phyloP scores from a whole-genome alignment of 1,140 invertebrate genomes.

The Drosophila pectinifera region DNA sequence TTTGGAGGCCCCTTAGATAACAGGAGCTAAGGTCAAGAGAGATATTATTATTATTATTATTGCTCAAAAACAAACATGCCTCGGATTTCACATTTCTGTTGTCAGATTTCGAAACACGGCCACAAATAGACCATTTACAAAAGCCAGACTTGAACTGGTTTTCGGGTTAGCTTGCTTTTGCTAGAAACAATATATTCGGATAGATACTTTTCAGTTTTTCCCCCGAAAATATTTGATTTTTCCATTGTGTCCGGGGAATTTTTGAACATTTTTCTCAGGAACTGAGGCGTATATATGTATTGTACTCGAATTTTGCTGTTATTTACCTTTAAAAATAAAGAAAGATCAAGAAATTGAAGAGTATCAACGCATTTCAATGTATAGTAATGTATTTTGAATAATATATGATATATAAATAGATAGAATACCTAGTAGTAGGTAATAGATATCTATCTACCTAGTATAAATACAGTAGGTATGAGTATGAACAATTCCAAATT shows the following conservation, averaged over 20 bases:
- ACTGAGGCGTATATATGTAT: no score
- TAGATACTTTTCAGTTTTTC: constrained; percentile 14
- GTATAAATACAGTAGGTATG: no score
- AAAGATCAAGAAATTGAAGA: not conserved
- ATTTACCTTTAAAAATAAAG: not conserved
- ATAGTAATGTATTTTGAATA: no score
- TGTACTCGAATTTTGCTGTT: not conserved
- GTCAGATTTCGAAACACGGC: constrained; percentile 19
- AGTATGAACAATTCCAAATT: no score
- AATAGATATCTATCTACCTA: no score
- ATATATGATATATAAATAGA: no score
- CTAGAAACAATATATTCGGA: constrained; percentile 8
- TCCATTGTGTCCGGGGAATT: no score
- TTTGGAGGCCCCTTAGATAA: constrained; percentile 29
- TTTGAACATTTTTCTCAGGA: no score
- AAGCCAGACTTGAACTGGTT: constrained; percentile 49
- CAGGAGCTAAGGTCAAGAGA: constrained; percentile 34
- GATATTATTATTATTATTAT: constrained; percentile 18
- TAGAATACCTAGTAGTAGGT: no score
- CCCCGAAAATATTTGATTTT: not conserved
- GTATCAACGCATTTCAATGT: no score
- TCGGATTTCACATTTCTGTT: not conserved
- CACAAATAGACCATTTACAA: constrained; percentile 40
- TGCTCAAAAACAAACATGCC: constrained; percentile 25
- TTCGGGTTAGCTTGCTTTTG: constrained; percentile 23